Evolutionary conservation across 2,888 invertebrate genomes (phyloP).

Genomic region (Tenthredo distinguenda): DNA sequence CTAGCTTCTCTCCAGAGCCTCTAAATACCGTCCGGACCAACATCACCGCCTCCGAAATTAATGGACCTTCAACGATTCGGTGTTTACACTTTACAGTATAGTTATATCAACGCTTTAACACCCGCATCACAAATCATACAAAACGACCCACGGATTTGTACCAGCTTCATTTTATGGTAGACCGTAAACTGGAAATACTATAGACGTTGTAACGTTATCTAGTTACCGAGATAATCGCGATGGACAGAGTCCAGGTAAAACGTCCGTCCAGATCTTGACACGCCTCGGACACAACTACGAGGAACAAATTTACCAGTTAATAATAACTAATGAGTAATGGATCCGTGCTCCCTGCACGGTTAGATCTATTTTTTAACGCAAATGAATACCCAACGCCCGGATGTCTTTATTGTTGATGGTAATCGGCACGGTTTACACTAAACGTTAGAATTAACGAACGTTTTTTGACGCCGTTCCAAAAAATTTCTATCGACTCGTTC

Average conservation of each 20-base stretch:
- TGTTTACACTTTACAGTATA: neutral
- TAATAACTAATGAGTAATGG: slow-evolving; percentile 31
- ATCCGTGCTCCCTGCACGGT: neutral
- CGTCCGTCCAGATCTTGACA: neutral
- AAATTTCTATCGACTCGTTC: neutral
- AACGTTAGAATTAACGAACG: neutral
- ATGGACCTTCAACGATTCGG: neutral
- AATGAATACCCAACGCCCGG: neutral
- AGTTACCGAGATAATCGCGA: neutral
- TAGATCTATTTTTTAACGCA: slow-evolving; percentile 27
- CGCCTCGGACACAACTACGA: neutral
- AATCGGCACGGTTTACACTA: neutral
- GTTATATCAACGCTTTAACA: neutral
- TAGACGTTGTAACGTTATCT: neutral
- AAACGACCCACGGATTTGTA: neutral
- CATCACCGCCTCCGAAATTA: neutral
- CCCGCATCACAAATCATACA: neutral
- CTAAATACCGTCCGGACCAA: neutral
- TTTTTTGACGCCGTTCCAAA: neutral
- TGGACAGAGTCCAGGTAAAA: neutral
- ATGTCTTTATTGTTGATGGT: slow-evolving; percentile 6
- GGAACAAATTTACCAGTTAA: slow-evolving; percentile 20
- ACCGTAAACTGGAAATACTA: neutral
- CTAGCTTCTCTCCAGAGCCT: neutral
- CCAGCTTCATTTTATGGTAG: neutral